phyloP scores from a whole-genome alignment of 2,113 vertebrate species.

The Apteryx owenii region DNA sequence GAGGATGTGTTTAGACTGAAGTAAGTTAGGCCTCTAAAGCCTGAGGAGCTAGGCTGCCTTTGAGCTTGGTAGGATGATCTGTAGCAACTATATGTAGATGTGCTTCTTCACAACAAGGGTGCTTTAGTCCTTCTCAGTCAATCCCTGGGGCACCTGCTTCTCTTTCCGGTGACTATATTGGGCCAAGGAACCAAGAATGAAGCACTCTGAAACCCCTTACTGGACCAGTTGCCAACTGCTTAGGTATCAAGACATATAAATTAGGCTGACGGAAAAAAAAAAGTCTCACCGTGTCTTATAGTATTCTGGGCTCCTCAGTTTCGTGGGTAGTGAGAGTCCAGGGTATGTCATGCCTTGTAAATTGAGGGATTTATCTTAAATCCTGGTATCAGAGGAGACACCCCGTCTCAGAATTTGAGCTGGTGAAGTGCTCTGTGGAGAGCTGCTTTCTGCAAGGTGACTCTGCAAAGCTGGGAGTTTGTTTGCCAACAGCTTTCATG shows the following conservation, averaged over 20 bases:
- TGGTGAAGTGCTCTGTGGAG: neutral
- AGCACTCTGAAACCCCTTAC: neutral
- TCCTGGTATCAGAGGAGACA: neutral
- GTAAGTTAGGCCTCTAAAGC: neutral
- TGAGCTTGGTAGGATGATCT: neutral
- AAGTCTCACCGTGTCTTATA: neutral
- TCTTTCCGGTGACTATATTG: neutral
- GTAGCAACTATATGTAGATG: neutral
- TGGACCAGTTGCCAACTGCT: neutral
- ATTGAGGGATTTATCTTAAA: neutral
- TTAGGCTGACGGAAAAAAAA: neutral
- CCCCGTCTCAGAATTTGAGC: neutral
- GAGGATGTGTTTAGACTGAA: neutral
- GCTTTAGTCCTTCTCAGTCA: neutral
- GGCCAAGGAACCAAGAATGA: neutral
- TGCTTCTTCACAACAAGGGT: neutral
- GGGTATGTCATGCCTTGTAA: neutral
- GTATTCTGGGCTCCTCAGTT: neutral
- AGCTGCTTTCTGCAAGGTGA: neutral
- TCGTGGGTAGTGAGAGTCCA: neutral
- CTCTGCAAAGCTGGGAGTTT: neutral
- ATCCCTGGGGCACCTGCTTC: neutral
- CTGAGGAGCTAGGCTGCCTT: neutral
- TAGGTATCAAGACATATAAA: fast-evolving
- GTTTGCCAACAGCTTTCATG: neutral